Evolutionary conservation across 2,113 vertebrate species (phyloP).

Genomic region (Ctenodactylus gundi): DNA sequence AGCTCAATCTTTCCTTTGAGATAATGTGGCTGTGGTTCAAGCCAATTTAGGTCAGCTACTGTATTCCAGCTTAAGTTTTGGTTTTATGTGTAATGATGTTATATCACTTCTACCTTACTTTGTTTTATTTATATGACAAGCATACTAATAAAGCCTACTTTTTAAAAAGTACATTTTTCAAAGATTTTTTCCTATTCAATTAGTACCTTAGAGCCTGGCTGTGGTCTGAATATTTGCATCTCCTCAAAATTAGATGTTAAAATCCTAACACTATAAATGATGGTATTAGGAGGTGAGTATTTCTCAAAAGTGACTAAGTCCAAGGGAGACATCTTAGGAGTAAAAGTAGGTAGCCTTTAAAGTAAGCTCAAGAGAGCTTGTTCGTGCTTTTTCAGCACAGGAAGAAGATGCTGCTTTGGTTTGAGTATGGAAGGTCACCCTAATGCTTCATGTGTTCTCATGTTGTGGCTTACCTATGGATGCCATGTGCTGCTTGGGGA

Average conservation of each 20-base stretch:
- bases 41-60: not conserved
- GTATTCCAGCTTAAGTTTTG: not conserved
- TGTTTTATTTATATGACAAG: not conserved
- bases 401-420: too few relatives aligned
- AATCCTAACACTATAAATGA: not conserved
- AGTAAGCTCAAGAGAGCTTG: not conserved
- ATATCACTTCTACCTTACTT: not conserved
- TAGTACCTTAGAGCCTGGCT: not conserved
- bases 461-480: too few relatives aligned
- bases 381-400: not conserved
- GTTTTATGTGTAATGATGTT: not conserved
- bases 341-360: not conserved
- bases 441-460: too few relatives aligned
- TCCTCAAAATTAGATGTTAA: not conserved
- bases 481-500: too few relatives aligned
- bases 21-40: not conserved
- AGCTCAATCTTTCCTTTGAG: not conserved
- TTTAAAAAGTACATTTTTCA: not conserved
- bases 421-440: too few relatives aligned
- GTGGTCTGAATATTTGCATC: not conserved
- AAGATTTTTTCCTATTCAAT: not conserved
- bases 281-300: not conserved
- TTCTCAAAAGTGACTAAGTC: not conserved
- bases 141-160: not conserved
- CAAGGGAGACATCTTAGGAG: not conserved